Conservation (phyloP, 92 coral and sea anemone genomes). For the Phenganax stokvisi region DNA sequence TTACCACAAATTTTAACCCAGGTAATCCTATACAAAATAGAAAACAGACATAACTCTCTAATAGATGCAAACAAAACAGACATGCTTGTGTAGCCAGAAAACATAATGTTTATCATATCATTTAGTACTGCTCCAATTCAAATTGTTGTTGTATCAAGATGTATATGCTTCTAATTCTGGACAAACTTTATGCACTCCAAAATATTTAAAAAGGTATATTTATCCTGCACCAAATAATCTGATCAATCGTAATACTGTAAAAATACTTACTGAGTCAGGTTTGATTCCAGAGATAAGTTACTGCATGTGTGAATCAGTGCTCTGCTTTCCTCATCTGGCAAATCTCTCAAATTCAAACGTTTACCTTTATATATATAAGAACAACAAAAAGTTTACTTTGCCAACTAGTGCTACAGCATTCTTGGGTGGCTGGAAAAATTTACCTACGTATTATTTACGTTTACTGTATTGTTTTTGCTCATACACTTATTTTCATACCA, state of each 20-base stretch:
- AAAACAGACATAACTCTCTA: background rate
- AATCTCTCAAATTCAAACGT: background rate
- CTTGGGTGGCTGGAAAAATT: background rate
- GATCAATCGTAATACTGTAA: background rate
- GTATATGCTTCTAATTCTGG: too few relatives aligned
- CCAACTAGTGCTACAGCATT: background rate
- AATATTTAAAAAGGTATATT: too few relatives aligned
- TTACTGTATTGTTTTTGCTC: background rate
- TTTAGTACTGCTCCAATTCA: background rate
- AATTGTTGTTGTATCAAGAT: background rate
- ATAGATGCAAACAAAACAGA: background rate
- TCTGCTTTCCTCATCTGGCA: background rate
- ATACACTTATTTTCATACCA: background rate
- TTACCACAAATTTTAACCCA: constrained; percentile 39
- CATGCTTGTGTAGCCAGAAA: background rate
- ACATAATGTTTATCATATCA: background rate
- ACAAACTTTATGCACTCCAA: too few relatives aligned
- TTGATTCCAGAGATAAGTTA: background rate
- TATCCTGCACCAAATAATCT: too few relatives aligned
- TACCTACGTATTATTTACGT: background rate
- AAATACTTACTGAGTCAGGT: background rate
- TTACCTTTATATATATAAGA: background rate
- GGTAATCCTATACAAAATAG: constrained; percentile 13
- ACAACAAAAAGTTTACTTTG: background rate
- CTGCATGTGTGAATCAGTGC: background rate